phyloP scores from a whole-genome alignment of 2,888 invertebrate species.

The Trichopria drosophilae region DNA sequence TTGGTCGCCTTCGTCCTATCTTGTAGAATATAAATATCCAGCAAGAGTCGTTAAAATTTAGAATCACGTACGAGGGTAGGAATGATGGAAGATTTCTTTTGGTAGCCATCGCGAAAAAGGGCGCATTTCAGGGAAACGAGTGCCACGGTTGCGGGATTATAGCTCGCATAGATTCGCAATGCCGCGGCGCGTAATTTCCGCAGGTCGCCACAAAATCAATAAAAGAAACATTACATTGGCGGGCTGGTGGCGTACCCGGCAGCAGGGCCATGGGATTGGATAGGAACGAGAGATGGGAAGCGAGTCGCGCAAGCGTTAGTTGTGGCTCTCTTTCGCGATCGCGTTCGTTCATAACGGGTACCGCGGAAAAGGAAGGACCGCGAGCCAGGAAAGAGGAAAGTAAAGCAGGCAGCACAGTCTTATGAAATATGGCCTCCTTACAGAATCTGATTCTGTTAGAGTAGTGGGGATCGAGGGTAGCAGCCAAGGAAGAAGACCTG shows the following conservation, averaged over 20 bases:
- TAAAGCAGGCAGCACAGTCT: conserved; percentile 31
- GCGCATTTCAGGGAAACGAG: background rate
- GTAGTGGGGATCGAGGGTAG: conserved; percentile 27
- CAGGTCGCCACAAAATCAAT: conserved; percentile 55
- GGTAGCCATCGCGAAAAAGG: too few species aligned
- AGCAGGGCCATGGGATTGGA: conserved; percentile 54
- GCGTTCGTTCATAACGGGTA: too few species aligned
- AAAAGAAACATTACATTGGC: conserved; percentile 59
- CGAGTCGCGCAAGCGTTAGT: conserved; percentile 16
- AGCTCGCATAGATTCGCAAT: conserved; percentile 44
- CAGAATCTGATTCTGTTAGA: conserved; percentile 41
- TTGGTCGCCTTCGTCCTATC: too few species aligned
- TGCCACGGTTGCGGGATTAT: conserved; percentile 11
- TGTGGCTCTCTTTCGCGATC: conserved; percentile 19
- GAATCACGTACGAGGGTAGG: too few species aligned
- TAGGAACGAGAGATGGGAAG: conserved; percentile 54
- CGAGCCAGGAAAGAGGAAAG: conserved; percentile 31
- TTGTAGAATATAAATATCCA: too few species aligned
- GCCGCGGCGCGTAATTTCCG: conserved; percentile 55
- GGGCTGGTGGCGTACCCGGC: conserved; percentile 33
- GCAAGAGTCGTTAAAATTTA: too few species aligned
- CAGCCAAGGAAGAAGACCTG: conserved; percentile 16
- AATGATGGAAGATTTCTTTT: too few species aligned
- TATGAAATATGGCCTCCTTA: conserved; percentile 58
- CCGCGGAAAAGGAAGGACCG: conserved; percentile 20